phyloP scores from a whole-genome alignment of 2,888 invertebrate species.

The Hyalella azteca region DNA sequence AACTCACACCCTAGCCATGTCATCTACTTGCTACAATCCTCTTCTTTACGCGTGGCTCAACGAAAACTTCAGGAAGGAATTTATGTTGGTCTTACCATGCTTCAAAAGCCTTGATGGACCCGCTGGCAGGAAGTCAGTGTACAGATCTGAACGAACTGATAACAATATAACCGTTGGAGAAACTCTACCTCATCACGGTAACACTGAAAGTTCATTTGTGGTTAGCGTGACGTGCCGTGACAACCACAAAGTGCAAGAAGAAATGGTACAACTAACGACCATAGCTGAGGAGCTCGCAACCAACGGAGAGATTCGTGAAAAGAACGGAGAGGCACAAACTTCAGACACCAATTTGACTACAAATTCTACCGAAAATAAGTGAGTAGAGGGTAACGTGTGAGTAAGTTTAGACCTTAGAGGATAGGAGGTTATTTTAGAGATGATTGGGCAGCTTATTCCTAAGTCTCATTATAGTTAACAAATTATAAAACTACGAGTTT shows the following conservation, averaged over 20 bases:
- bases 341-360: no score
- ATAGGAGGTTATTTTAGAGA: no score
- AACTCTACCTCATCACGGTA: slow-evolving; percentile 66
- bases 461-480: no score
- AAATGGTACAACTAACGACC: slow-evolving; percentile 33
- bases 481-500: no score
- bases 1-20: slow-evolving; percentile 89
- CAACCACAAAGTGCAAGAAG: slow-evolving; percentile 19
- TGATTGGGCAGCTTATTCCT: no score
- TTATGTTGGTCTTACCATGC: slow-evolving; percentile 63
- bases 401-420: no score
- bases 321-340: slow-evolving; percentile 38
- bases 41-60: slow-evolving; percentile 95
- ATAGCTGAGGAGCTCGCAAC: slow-evolving; percentile 26
- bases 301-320: slow-evolving; percentile 1
- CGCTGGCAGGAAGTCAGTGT: slow-evolving; percentile 62
- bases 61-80: slow-evolving; percentile 90
- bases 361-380: no score
- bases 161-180: slow-evolving; percentile 75
- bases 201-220: neutral
- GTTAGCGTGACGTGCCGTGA: slow-evolving; percentile 10
- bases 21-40: slow-evolving; percentile 92
- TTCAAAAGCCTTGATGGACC: slow-evolving; percentile 47
- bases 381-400: no score
- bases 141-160: slow-evolving; percentile 74